Percentiles rank a stretch among this genome's conserved stretches.
These are phyloP conservation scores for Rhinoderma darwinii DNA, from an alignment of 2,113 vertebrate species.

Conservation along the genomic window DNA sequence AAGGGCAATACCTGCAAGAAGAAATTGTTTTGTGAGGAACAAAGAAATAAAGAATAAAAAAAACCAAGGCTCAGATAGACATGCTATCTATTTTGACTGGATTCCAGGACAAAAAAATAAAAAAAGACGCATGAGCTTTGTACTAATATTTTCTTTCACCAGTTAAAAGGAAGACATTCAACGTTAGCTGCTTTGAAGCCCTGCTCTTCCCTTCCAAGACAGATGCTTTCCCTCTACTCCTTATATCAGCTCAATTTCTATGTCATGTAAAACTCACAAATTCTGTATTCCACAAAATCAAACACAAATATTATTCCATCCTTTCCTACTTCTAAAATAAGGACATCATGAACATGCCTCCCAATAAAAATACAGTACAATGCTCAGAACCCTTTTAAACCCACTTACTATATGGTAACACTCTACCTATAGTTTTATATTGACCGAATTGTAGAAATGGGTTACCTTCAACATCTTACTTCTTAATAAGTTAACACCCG, in stretches of 20 bases:
- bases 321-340: background rate
- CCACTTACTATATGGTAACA: too few species aligned
- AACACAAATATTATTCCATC: background rate
- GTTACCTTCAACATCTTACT: too few species aligned
- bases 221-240: background rate
- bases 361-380: too few species aligned
- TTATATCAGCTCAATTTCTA: background rate
- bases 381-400: too few species aligned
- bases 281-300: background rate
- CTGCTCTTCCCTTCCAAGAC: background rate
- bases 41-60: background rate
- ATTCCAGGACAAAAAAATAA: background rate
- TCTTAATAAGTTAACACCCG: too few species aligned
- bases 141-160: background rate
- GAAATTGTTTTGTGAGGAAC: background rate
- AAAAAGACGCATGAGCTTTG: background rate
- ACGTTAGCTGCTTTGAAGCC: background rate
- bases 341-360: background rate
- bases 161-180: background rate
- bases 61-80: background rate
- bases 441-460: too few species aligned
- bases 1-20: conserved; percentile 93
- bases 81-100: background rate
- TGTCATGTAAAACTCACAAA: background rate
- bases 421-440: too few species aligned